These are phyloP conservation scores for Calosoma granatense DNA, from an alignment of 1,140 invertebrate species.

Conservation along the genomic window DNA sequence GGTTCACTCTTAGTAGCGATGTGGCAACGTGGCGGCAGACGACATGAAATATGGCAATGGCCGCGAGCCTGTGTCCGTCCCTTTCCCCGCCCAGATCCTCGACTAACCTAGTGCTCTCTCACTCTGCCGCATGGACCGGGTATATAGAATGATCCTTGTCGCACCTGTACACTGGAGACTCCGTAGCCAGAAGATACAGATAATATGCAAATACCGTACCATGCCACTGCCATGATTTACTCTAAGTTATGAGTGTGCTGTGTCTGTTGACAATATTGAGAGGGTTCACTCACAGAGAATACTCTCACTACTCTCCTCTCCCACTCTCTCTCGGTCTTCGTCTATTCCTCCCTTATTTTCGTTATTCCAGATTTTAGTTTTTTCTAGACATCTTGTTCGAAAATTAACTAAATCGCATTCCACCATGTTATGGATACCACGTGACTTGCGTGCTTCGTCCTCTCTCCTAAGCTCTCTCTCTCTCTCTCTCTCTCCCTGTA, in stretches of 20 bases:
- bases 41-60: conserved; percentile 31
- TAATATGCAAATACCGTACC: conserved; percentile 16
- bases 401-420: no score
- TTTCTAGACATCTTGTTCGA: no score
- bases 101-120: not conserved
- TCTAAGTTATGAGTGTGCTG: conserved; percentile 15
- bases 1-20: not conserved
- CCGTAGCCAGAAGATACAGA: conserved; percentile 11
- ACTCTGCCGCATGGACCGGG: not conserved
- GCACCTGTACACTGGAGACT: conserved; percentile 6
- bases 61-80: conserved; percentile 19
- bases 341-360: no score
- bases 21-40: conserved; percentile 27
- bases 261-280: conserved; percentile 16
- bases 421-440: no score
- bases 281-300: not conserved
- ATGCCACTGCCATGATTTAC: conserved; percentile 17
- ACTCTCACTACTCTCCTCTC: no score
- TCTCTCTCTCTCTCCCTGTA: no score
- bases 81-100: not conserved
- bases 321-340: no score
- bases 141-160: conserved; percentile 3
- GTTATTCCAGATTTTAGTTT: no score
- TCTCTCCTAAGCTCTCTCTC: no score
- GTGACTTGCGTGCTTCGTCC: no score